Conservation (phyloP, 2,797 vertebrate species). For the Sebastes vulpes region DNA sequence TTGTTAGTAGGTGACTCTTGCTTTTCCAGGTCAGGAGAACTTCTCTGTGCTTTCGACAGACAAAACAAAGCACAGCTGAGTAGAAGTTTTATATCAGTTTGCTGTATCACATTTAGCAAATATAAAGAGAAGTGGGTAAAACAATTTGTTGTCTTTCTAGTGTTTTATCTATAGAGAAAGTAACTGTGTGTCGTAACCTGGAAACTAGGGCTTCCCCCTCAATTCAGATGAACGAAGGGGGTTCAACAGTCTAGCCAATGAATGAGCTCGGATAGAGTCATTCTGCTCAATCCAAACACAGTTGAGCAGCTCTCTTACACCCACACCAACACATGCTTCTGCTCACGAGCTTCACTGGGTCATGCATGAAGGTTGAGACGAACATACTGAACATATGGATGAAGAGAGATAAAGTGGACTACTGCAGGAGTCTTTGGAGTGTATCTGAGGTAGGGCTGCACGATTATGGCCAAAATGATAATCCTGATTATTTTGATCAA, state of each 20-base stretch:
- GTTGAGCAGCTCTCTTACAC: background rate
- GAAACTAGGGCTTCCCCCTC: no score
- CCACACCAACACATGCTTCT: background rate
- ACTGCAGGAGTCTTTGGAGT: background rate
- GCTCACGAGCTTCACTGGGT: background rate
- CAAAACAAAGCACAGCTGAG: background rate
- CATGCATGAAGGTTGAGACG: background rate
- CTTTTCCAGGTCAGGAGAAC: background rate
- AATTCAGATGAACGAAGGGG: background rate
- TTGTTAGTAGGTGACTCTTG: background rate
- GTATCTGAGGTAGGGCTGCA: no score
- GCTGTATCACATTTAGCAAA: background rate
- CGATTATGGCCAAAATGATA: background rate
- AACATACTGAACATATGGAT: background rate
- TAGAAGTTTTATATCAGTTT: background rate
- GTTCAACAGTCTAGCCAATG: background rate
- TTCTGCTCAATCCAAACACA: background rate
- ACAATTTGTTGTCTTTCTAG: background rate
- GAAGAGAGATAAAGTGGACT: no score
- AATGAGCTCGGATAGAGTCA: background rate
- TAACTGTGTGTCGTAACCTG: background rate
- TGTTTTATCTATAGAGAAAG: background rate
- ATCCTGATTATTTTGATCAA: background rate
- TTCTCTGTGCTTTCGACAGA: background rate
- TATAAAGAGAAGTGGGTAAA: background rate